Conservation (phyloP, 2,888 invertebrate genomes). For the Venusia cambrica region DNA sequence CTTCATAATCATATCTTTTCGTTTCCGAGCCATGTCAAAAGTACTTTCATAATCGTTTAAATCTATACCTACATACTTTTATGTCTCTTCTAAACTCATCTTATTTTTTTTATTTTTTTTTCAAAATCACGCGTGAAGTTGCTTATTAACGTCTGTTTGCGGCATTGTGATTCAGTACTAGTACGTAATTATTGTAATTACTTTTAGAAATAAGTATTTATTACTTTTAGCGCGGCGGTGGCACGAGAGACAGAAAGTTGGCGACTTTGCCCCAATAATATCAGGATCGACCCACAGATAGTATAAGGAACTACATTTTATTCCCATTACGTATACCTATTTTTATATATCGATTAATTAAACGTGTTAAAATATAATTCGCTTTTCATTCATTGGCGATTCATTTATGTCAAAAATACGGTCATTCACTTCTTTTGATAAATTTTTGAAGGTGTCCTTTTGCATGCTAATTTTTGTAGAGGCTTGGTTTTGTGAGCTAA, state of each 20-base stretch:
- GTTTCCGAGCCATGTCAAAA: too few species aligned
- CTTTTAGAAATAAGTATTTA: slow-evolving; percentile 47
- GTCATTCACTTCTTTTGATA: slow-evolving; percentile 79
- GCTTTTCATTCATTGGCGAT: slow-evolving; percentile 76
- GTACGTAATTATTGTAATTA: too few species aligned
- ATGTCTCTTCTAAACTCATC: background rate
- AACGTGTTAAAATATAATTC: slow-evolving; percentile 61
- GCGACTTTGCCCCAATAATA: slow-evolving; percentile 70
- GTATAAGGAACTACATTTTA: slow-evolving; percentile 60
- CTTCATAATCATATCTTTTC: too few species aligned
- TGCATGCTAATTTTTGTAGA: slow-evolving; percentile 63
- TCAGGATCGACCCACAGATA: slow-evolving; percentile 73
- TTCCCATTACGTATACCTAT: slow-evolving; percentile 52
- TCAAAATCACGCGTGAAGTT: slow-evolving; percentile 7
- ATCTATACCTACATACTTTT: background rate
- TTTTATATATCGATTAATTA: slow-evolving; percentile 61
- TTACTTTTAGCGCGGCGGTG: slow-evolving; percentile 72
- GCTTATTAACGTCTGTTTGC: slow-evolving; percentile 35
- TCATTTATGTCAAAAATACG: slow-evolving; percentile 49
- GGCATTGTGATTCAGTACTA: too few species aligned
- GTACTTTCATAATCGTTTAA: background rate
- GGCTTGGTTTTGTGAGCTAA: too few species aligned
- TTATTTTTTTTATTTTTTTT: slow-evolving; percentile 4
- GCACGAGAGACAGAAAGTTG: slow-evolving; percentile 72
- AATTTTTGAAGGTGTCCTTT: slow-evolving; percentile 53